A percentile compares a stretch with the other conserved stretches of the same genome.
phyloP scores from a whole-genome alignment of 1,140 invertebrate genomes.

The Pemphigus obesinymphae region DNA sequence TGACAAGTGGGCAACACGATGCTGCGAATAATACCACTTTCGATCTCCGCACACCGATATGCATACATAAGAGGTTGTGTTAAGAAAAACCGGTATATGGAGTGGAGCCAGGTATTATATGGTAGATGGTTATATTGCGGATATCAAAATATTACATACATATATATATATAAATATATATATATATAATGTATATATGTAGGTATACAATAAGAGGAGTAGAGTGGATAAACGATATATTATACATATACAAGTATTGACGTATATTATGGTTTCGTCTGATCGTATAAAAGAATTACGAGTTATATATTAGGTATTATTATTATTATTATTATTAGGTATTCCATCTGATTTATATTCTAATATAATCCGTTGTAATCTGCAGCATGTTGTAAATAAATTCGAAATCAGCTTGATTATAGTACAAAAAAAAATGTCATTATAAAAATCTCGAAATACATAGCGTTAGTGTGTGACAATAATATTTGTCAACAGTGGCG shows the following conservation, averaged over 20 bases:
- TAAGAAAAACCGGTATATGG: background rate
- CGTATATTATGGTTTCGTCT: too few species aligned
- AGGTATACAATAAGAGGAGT: background rate
- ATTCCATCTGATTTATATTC: too few species aligned
- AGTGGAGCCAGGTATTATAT: background rate
- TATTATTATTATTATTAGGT: too few species aligned
- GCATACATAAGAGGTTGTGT: background rate
- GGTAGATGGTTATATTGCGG: background rate
- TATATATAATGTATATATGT: background rate
- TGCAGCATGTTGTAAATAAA: too few species aligned
- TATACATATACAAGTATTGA: background rate
- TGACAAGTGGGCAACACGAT: constrained; percentile 28
- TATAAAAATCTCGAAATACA: too few species aligned
- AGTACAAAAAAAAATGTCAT: too few species aligned
- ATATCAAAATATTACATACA: background rate
- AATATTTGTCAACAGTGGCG: too few species aligned
- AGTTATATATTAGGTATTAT: too few species aligned
- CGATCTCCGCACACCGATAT: constrained; percentile 1
- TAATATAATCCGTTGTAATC: too few species aligned
- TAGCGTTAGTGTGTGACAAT: too few species aligned
- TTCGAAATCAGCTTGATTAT: too few species aligned
- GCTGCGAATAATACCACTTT: constrained; percentile 27
- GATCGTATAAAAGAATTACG: too few species aligned
- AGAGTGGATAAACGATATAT: background rate
- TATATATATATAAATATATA: background rate